Base-by-base conservation (phyloP, 2,888 invertebrate genomes). In the Callyntrura guangdongensis region DNA sequence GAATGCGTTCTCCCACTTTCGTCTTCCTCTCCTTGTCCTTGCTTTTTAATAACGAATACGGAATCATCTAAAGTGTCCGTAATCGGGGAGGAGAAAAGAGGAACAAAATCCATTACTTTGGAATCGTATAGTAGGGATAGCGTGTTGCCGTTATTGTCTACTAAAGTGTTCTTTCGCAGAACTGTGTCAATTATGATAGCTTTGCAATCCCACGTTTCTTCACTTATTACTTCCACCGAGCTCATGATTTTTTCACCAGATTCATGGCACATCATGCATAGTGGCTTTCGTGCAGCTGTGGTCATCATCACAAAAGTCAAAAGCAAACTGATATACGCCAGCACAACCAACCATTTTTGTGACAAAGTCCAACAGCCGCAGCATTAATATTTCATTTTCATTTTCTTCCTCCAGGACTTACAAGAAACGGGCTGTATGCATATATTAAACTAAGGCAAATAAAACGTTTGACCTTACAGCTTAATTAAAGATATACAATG, bases 41-140 rank as follows among this genome's bases (percentile, higher is more conserved):
- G 89, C 72, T 91, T 89, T 67, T 83, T 89, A 81, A 91, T 91
- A 84, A 91, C 86, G 69, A 91, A 91, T 74, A 91, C 86, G 81
- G 91, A 85, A 64, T 91, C 89, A 83, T 91, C 91, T 91, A 83
- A 14, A 25, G 83, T 83, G 3, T 56, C 14, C 1, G 53, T 11
- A 45, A 11, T 9, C 12, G 74, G 56, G 72, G 72, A 36, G 56
- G 88, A 83, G 25, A 89, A 72, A 27, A 88, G 64, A 45, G 83
- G 59, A 11, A 89, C 56, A 61, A 89, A 84, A 25, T 83, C 69
- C n/a, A 79, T 79, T 79, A 74, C 8, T 20, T 49, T 17, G 20
- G 69, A 36, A 69, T 56, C 56, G 17, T 9, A 74, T 20, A 69
- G 36, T 36, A n/a, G 36, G 12, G 8, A 36, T 22, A 49, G 47